Evolutionary conservation across 2,797 vertebrate genomes (phyloP).

Genomic region (Sorex maritimensis): DNA sequence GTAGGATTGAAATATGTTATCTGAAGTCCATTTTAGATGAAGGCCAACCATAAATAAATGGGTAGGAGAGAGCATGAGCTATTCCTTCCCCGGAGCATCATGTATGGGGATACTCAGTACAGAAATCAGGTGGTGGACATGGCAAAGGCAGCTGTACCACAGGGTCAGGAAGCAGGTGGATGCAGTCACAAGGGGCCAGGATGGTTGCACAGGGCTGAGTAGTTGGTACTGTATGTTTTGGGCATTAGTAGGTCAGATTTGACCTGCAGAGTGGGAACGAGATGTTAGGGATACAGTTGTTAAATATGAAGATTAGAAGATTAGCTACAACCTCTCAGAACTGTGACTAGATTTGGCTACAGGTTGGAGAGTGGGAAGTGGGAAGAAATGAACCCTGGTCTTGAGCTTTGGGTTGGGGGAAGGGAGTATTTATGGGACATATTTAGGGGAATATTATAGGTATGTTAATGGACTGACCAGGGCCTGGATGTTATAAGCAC

Average conservation of each 20-base stretch:
- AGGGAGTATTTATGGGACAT: background rate
- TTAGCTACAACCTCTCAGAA: background rate
- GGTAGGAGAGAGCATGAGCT: background rate
- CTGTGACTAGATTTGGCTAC: background rate
- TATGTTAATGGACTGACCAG: background rate
- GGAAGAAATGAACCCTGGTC: constrained; percentile 17
- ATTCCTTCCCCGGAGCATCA: constrained; percentile 11
- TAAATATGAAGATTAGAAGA: constrained; percentile 8
- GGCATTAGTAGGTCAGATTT: background rate
- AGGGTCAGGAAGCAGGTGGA: background rate
- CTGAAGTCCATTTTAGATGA: constrained; percentile 51
- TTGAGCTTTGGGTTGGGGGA: background rate
- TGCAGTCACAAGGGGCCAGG: background rate
- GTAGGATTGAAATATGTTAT: background rate
- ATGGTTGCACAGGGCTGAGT: background rate
- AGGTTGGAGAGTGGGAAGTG: background rate
- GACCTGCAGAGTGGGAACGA: background rate
- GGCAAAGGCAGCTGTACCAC: background rate
- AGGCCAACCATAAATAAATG: constrained; percentile 17
- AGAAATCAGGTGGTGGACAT: background rate
- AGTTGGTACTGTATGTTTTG: background rate
- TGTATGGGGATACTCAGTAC: background rate
- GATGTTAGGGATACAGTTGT: background rate
- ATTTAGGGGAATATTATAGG: background rate
- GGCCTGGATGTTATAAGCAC: background rate